Evolutionary conservation across 1,140 invertebrate species (phyloP), one percentile per base, ranked within the genome.

Genomic region (Bombyx mandarina): DNA sequence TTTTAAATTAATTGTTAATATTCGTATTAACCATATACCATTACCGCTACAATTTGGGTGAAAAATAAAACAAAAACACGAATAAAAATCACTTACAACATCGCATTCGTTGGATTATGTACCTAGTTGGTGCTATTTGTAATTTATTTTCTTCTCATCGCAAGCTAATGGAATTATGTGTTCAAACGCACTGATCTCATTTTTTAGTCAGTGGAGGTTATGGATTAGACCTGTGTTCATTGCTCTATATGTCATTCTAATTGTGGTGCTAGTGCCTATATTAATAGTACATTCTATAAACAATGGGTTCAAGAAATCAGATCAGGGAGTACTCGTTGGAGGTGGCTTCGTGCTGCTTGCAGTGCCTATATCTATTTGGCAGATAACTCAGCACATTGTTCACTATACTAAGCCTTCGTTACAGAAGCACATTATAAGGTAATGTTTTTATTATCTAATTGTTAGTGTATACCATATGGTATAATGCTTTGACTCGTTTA

Each of bases 391-490:
- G 82, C 97, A 99, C 89, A 91, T 98, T 73, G 93, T 98, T 57
- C 93, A 98, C 86, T 99, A 97, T 72, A 98, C 94, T 0, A 95
- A 97, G 77, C 97, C 97, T 26, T 93, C 92, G 75, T 87, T 99
- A 61, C 97, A 99, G 60, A 97, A 97, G 88, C 94, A 97, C 85
- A 97, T 99, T 58, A 97, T 97, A 58, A 93, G 95, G 95, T 96
- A 89, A 43, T 43, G 12, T 54, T 56, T 54, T 7, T 46, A 42
- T 44, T 51, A 51, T 51, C 42, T 9, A 26, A 35, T 35, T 35
- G 42, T 3, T 12, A 26, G 12, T 18, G 4, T 50, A 12, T 5
- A 35, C 26, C 26, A 35, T 35, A 35, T 35, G 26, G 0, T 35
- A 35, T 35, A 35, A 5, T 35, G 26, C 2, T 35, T 35, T 35